A percentile compares a stretch with the other conserved stretches of the same genome.
phyloP scores from a whole-genome alignment of 1,140 invertebrate genomes.

The Diachasma alloeum region DNA sequence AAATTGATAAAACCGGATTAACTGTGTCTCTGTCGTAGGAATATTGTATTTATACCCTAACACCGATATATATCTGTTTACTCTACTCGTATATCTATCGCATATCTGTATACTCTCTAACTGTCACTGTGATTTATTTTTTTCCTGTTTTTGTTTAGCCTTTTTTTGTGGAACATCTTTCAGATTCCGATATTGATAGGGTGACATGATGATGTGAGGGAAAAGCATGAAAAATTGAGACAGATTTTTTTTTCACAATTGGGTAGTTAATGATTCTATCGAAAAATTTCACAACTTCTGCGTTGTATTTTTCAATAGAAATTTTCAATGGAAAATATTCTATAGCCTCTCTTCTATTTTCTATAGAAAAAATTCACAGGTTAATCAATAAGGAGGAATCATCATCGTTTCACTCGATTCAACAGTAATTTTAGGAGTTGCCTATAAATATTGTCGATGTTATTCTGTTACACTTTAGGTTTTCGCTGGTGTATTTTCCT shows the following conservation, averaged over 20 bases:
- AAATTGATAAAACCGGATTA: conserved; percentile 48
- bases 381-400: no score
- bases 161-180: not conserved
- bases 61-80: conserved; percentile 1
- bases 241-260: no score
- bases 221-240: no score
- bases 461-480: conserved; percentile 2
- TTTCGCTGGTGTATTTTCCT: conserved; percentile 21
- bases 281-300: no score
- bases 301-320: no score
- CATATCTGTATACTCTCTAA: conserved; percentile 4
- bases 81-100: not conserved
- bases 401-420: not conserved
- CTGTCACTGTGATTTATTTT: conserved; percentile 4
- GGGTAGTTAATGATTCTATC: no score
- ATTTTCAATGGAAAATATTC: no score
- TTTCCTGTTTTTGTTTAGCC: not conserved
- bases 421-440: conserved; percentile 7
- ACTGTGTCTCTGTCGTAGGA: conserved; percentile 40
- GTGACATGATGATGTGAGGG: not conserved
- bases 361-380: no score
- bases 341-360: no score
- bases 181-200: not conserved
- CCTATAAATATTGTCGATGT: conserved; percentile 6
- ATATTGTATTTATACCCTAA: conserved; percentile 27